These are phyloP conservation scores for Lumbricus terrestris DNA, from an alignment of 2,888 invertebrate genomes.

Conservation along the genomic window DNA sequence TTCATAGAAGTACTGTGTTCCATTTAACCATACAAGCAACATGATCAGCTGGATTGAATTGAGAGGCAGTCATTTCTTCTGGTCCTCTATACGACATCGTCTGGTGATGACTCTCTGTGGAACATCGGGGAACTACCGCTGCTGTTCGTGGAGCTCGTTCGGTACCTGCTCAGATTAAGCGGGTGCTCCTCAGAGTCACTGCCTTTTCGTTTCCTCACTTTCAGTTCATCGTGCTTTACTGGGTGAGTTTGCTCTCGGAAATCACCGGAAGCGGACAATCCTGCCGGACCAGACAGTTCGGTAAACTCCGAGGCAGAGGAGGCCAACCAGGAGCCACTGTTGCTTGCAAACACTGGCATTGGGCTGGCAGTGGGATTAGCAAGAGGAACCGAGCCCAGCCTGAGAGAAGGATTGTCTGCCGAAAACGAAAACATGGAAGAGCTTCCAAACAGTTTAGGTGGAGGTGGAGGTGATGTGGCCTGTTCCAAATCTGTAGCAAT, in stretches of 20 bases:
- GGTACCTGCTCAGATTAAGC: conserved; percentile 12
- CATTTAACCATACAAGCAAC: background rate
- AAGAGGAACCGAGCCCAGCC: background rate
- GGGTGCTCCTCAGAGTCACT: background rate
- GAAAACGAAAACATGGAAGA: background rate
- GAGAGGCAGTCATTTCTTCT: background rate
- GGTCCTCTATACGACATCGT: background rate
- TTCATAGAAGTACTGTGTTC: background rate
- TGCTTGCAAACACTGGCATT: conserved; percentile 8
- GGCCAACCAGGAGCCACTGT: background rate
- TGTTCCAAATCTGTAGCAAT: background rate
- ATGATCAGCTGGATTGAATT: background rate
- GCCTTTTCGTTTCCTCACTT: background rate
- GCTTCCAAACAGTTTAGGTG: conserved; percentile 9
- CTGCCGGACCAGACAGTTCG: background rate
- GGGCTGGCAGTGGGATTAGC: background rate
- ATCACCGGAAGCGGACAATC: background rate
- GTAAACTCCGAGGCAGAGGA: background rate
- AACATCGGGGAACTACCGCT: conserved; percentile 5
- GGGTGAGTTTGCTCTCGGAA: background rate
- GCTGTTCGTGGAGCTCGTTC: background rate
- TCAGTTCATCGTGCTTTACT: background rate
- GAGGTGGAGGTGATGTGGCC: background rate
- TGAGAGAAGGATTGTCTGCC: background rate
- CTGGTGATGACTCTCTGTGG: background rate